These are phyloP conservation scores for Hermodice carunculata DNA, from an alignment of 2,888 invertebrate species.

Conservation along the genomic window DNA sequence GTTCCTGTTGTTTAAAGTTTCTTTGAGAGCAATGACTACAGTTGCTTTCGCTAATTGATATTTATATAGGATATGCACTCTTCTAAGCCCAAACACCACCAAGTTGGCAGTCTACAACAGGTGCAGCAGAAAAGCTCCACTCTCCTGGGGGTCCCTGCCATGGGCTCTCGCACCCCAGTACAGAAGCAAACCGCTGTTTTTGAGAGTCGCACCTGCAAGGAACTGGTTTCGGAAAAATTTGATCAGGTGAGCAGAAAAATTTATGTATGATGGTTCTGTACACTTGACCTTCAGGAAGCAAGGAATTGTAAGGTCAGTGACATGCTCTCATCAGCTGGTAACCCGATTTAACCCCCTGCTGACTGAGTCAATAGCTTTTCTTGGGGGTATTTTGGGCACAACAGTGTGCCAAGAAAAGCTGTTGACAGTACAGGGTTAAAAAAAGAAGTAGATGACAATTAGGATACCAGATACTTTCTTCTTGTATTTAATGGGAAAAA, in stretches of 20 bases:
- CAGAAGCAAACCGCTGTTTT: conserved; percentile 72
- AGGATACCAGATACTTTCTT: too few relatives aligned
- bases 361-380: too few relatives aligned
- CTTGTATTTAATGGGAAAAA: too few relatives aligned
- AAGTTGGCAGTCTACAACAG: conserved; percentile 61
- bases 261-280: background rate
- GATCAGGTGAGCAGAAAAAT: conserved; percentile 75
- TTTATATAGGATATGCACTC: conserved; percentile 32
- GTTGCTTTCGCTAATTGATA: too few relatives aligned
- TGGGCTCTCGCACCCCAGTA: background rate
- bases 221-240: conserved; percentile 86
- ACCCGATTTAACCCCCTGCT: too few relatives aligned
- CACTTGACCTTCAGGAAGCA: background rate
- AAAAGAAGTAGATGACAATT: too few relatives aligned
- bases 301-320: background rate
- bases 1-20: too few relatives aligned
- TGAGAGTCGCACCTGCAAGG: conserved; percentile 89
- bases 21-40: too few relatives aligned
- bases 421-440: too few relatives aligned
- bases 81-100: conserved; percentile 37
- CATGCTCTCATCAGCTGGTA: background rate
- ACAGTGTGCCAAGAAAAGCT: too few relatives aligned
- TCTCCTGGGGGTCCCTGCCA: conserved; percentile 42
- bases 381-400: too few relatives aligned
- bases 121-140: conserved; percentile 62